A percentile compares a stretch with the other conserved stretches of the same genome.
These are phyloP conservation scores for Symphodus melops DNA, from an alignment of 2,113 vertebrate species.

Conservation along the genomic window DNA sequence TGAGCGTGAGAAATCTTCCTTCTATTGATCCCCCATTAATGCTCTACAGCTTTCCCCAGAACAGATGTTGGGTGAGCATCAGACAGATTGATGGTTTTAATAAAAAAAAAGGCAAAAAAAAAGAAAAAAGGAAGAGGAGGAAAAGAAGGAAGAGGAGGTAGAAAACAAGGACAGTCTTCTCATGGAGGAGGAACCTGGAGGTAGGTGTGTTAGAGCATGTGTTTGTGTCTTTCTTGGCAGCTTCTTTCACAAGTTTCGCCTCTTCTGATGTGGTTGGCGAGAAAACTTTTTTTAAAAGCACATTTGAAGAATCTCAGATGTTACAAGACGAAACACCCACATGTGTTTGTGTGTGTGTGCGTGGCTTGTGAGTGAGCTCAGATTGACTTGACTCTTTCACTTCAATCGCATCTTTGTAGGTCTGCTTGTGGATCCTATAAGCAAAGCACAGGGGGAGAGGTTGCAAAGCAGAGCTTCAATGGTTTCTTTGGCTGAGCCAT, in stretches of 20 bases:
- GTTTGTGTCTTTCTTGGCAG: slow-evolving; percentile 70
- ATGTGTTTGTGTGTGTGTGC: slow-evolving; percentile 60
- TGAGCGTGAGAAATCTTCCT: slow-evolving; percentile 52
- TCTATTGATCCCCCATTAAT: slow-evolving; percentile 72
- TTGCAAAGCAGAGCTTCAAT: slow-evolving; percentile 69
- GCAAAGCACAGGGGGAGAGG: slow-evolving; percentile 70
- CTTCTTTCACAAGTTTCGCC: slow-evolving; percentile 77
- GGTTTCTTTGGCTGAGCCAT: slow-evolving; percentile 66
- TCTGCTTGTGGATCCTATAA: slow-evolving; percentile 78
- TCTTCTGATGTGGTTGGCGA: slow-evolving; percentile 76
- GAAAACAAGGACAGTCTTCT: slow-evolving; percentile 61
- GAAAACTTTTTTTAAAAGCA: slow-evolving; percentile 80
- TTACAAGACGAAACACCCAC: slow-evolving; percentile 80
- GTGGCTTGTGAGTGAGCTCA: slow-evolving; percentile 60
- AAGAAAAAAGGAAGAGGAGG: slow-evolving; percentile 1
- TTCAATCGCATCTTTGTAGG: slow-evolving; percentile 78
- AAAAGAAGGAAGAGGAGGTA: slow-evolving; percentile 33
- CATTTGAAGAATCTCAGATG: slow-evolving; percentile 80
- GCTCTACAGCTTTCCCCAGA: slow-evolving; percentile 50
- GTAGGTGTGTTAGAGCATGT: slow-evolving; percentile 54
- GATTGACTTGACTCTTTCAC: slow-evolving; percentile 79
- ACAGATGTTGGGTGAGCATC: slow-evolving; percentile 71
- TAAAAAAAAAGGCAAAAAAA: slow-evolving; percentile 68
- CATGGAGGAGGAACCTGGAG: slow-evolving; percentile 64
- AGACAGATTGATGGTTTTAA: slow-evolving; percentile 75